A percentile compares a stretch with the other conserved stretches of the same genome.
Evolutionary conservation across 2,888 invertebrate species (phyloP).

Genomic region (Hofmannophila pseudospretella): DNA sequence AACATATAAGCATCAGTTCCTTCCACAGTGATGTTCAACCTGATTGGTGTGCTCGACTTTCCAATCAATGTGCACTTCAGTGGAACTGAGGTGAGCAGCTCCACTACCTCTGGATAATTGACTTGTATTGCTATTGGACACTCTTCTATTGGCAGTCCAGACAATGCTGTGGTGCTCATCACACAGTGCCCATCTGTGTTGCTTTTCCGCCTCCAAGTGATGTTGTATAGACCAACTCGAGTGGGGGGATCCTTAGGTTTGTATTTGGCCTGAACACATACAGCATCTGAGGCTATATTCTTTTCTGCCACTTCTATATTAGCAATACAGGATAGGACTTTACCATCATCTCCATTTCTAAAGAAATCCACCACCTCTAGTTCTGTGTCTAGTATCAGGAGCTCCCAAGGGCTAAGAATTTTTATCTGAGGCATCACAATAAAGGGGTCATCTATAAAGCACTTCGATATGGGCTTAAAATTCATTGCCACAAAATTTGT

Average conservation of each 20-base stretch:
- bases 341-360: slow-evolving; percentile 43
- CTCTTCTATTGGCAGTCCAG: slow-evolving; percentile 77
- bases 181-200: slow-evolving; percentile 45
- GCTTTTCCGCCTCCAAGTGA: slow-evolving; percentile 59
- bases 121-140: slow-evolving; percentile 80
- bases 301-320: slow-evolving; percentile 59
- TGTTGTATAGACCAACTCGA: slow-evolving; percentile 66
- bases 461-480: slow-evolving; percentile 81
- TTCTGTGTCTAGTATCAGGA: slow-evolving; percentile 80
- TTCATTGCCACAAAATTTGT: slow-evolving; percentile 81
- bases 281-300: slow-evolving; percentile 61
- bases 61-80: slow-evolving; percentile 85
- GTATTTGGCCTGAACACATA: slow-evolving; percentile 58
- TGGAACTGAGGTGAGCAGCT: slow-evolving; percentile 84
- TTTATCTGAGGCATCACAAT: slow-evolving; percentile 83
- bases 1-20: slow-evolving; percentile 96
- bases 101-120: slow-evolving; percentile 84
- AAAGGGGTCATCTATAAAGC: slow-evolving; percentile 82
- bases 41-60: slow-evolving; percentile 82
- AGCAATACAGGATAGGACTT: slow-evolving; percentile 52
- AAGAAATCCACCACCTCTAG: slow-evolving; percentile 79
- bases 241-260: slow-evolving; percentile 62
- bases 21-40: slow-evolving; percentile 86
- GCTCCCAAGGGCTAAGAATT: slow-evolving; percentile 84
- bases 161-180: slow-evolving; percentile 76